Evolutionary conservation across 2,888 invertebrate genomes (phyloP).

Genomic region (Epistrophe grossulariae): DNA sequence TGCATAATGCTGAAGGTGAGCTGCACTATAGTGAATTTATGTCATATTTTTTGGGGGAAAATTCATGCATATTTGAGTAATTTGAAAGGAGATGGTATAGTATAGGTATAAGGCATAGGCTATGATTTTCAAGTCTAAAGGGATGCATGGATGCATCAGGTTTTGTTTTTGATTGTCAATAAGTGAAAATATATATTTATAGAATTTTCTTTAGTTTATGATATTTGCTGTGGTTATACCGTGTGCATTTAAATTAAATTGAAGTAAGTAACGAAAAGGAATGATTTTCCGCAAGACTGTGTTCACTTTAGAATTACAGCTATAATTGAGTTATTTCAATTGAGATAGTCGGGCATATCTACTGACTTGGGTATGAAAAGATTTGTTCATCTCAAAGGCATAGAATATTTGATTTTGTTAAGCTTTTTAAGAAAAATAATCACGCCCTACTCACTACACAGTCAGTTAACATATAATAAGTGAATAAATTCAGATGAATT

Average conservation of each 20-base stretch:
- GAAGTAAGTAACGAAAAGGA: not conserved
- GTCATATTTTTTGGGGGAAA: slow-evolving; percentile 14
- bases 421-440: too few relatives aligned
- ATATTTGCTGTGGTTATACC: not conserved
- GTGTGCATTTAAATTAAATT: not conserved
- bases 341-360: not conserved
- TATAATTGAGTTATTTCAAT: not conserved
- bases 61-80: slow-evolving; percentile 46
- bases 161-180: not conserved
- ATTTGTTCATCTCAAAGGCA: not conserved
- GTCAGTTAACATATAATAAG: too few relatives aligned
- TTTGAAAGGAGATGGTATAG: slow-evolving; percentile 24
- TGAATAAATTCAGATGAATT: too few relatives aligned
- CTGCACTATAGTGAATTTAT: not conserved
- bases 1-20: not conserved
- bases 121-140: slow-evolving; percentile 8
- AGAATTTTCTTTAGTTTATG: slow-evolving; percentile 1
- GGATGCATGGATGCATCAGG: not conserved
- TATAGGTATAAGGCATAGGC: not conserved
- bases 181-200: slow-evolving; percentile 16
- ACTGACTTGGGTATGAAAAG: not conserved
- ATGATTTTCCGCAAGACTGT: not conserved
- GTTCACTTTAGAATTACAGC: not conserved
- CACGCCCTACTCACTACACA: too few relatives aligned
- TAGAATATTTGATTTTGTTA: not conserved